Evolutionary conservation across 2,113 vertebrate species (phyloP), one percentile per base, ranked within the genome.

Genomic region (Cinclus mexicanus): DNA sequence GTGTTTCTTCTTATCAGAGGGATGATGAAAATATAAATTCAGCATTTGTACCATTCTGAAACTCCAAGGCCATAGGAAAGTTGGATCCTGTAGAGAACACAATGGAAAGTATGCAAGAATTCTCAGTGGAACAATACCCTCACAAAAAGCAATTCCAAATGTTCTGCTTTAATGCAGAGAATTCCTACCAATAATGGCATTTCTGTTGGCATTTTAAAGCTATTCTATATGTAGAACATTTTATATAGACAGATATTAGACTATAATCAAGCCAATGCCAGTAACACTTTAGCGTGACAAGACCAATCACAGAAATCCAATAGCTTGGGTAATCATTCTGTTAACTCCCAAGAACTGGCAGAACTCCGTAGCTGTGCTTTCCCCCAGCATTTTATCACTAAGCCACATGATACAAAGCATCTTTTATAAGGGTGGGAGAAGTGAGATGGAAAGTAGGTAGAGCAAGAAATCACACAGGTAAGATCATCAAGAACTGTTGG

Each of bases 151-250:
- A 74, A 85, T 69, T 80, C 56, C 56, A 89, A 80, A 74, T 26
- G 22, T 12, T 76, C 78, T 57, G 20, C 37, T 76, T 56, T 85
- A 79, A 85, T 57, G 59, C 16, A 33, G 50, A 90, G 50, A 88
- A 77, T 14, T 92, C 59, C 29, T 63, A 77, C 33, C 53, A 83
- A 70, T 77, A 83, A 95, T 59, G 71, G 63, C 59, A 69, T 77
- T 69, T 92, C 63, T 86, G 39, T 28, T 88, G 85, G 71, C 46
- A 88, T 80, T 83, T 94, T 35, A 84, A 91, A 91, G 64, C 56
- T 55, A 72, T 57, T 87, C 72, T 59, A 74, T 67, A 79, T 11
- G 44, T 37, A 83, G 33, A 69, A 35, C 22, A 55, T 88, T 90
- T 88, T 44, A 74, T 44, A 56, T 26, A 46, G 78, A 33, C 29